Evolutionary conservation across 2,113 vertebrate species (phyloP).

Genomic region (Callithrix jacchus): DNA sequence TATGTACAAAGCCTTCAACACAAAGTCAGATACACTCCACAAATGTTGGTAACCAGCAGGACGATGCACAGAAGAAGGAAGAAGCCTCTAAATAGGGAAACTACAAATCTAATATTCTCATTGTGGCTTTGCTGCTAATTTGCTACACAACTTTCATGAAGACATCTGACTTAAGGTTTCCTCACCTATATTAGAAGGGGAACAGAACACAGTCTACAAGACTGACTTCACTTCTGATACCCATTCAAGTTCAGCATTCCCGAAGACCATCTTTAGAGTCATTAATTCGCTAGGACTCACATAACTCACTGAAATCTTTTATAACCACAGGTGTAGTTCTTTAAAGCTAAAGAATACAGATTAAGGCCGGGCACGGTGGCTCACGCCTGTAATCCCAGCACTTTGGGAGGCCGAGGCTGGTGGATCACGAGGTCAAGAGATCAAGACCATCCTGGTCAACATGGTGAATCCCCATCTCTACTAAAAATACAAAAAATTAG

Average conservation of each 20-base stretch:
- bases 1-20: neutral
- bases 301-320: neutral
- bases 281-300: neutral
- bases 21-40: neutral
- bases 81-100: neutral
- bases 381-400: too few species aligned
- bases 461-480: too few species aligned
- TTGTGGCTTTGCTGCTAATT: neutral
- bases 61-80: neutral
- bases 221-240: neutral
- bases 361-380: neutral
- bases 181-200: neutral
- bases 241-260: neutral
- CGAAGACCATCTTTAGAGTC: neutral
- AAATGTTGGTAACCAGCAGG: neutral
- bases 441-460: too few species aligned
- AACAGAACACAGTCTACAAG: neutral
- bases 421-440: too few species aligned
- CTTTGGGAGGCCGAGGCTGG: too few species aligned
- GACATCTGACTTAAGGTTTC: neutral
- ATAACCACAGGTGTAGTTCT: neutral
- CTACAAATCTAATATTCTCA: neutral
- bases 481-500: too few species aligned
- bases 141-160: neutral
- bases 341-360: neutral